Conservation (phyloP, 1,140 invertebrate genomes). For the Zaprionus camerounensis region DNA sequence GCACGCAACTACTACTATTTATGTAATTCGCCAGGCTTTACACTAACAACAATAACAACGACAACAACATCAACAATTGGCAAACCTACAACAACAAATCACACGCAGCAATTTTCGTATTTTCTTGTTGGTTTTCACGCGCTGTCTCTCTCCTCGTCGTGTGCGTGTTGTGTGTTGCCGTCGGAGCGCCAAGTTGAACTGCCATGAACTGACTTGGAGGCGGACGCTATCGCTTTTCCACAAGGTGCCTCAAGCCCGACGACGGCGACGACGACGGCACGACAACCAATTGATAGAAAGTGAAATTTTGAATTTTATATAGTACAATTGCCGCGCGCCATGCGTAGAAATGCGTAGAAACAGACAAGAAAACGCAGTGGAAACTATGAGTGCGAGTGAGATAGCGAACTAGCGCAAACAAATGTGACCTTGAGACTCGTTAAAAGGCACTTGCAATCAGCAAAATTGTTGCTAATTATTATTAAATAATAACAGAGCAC, state of each 20-base stretch:
- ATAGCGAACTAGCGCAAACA: slow-evolving; percentile 14
- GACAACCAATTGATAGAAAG: slow-evolving; percentile 48
- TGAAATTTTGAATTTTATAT: slow-evolving; percentile 53
- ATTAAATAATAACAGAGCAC: not conserved
- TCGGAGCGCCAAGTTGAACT: slow-evolving; percentile 67
- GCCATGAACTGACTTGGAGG: slow-evolving; percentile 67
- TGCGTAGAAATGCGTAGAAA: slow-evolving; percentile 27
- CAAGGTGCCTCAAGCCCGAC: slow-evolving; percentile 54
- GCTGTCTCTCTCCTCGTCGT: slow-evolving; percentile 15
- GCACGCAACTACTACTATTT: slow-evolving; percentile 58
- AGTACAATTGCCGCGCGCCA: slow-evolving; percentile 44
- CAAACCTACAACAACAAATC: slow-evolving; percentile 26
- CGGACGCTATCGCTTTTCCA: slow-evolving; percentile 64
- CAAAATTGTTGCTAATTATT: slow-evolving; percentile 15
- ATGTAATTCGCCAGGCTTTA: slow-evolving; percentile 59
- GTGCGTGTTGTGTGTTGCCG: slow-evolving; percentile 51
- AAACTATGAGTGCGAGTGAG: not conserved
- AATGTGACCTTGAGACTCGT: slow-evolving; percentile 29
- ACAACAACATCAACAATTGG: slow-evolving; percentile 28
- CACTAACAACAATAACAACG: slow-evolving; percentile 41
- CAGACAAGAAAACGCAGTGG: slow-evolving; percentile 5
- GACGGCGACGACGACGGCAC: not conserved
- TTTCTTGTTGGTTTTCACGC: slow-evolving; percentile 33
- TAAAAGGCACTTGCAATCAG: not conserved
- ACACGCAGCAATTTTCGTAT: slow-evolving; percentile 32